These are phyloP conservation scores for Petrocephalus schoutedeni DNA, from an alignment of 2,797 vertebrate species.

Conservation along the genomic window DNA sequence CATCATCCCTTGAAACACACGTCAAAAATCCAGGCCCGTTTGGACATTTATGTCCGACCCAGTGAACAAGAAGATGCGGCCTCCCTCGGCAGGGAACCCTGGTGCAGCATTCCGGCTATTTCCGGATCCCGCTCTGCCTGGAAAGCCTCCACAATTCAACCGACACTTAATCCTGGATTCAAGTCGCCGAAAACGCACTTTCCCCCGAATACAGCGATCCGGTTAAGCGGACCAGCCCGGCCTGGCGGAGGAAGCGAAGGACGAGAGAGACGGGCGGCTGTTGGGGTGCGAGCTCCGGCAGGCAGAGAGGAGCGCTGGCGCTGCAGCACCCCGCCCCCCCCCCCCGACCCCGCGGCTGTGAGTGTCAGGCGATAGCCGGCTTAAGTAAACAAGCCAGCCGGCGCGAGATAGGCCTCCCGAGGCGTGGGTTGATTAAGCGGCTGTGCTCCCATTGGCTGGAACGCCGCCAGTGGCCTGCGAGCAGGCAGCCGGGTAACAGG, in stretches of 20 bases:
- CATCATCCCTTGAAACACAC: not conserved
- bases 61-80: not conserved
- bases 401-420: constrained; percentile 34
- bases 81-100: not conserved
- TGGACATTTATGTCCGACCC: not conserved
- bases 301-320: constrained; percentile 27
- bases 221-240: not conserved
- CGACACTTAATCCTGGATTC: not conserved
- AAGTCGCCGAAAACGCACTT: not conserved
- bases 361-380: constrained; percentile 51
- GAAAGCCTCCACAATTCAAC: not conserved
- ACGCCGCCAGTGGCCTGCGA: constrained; percentile 26
- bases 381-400: constrained; percentile 62
- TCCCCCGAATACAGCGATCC: not conserved
- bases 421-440: constrained; percentile 37
- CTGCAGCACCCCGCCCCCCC: constrained; percentile 1
- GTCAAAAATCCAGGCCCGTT: not conserved
- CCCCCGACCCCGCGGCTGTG: constrained; percentile 25
- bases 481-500: constrained; percentile 15
- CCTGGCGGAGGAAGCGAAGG: not conserved
- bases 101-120: not conserved
- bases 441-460: constrained; percentile 34
- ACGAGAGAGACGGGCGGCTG: not conserved
- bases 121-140: not conserved
- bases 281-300: constrained; percentile 19